A percentile compares a stretch with the other conserved stretches of the same genome.
Conservation (phyloP, 2,113 vertebrate species). For the Mystacornis crossleyi region DNA sequence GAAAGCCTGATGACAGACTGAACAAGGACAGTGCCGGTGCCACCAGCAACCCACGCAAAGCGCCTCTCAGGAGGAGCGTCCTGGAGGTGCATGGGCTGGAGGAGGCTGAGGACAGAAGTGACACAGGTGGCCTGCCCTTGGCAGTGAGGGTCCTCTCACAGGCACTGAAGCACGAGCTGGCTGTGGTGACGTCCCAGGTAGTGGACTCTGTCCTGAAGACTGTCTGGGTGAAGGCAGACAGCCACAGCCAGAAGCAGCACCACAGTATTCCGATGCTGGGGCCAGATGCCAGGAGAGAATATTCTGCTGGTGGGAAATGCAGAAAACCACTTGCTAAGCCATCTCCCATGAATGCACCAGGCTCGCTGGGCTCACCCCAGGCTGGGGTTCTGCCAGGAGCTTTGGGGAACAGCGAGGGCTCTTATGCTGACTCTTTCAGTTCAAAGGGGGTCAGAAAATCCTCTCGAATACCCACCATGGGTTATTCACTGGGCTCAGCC, state of each 20-base stretch:
- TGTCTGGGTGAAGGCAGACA: slow-evolving; percentile 69
- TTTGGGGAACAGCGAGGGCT: slow-evolving; percentile 68
- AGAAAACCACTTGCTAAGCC: slow-evolving; percentile 3
- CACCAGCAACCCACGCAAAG: neutral
- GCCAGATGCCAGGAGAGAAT: neutral
- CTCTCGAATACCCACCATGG: slow-evolving; percentile 66
- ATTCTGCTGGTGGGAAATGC: neutral
- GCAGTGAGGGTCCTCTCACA: slow-evolving; percentile 78
- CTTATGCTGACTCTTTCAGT: slow-evolving; percentile 55
- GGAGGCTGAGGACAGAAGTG: slow-evolving; percentile 3
- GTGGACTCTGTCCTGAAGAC: slow-evolving; percentile 87
- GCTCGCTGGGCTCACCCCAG: slow-evolving; percentile 43
- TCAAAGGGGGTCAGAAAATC: slow-evolving; percentile 71
- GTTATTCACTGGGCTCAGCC: slow-evolving; percentile 71
- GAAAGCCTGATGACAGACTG: neutral
- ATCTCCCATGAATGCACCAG: neutral
- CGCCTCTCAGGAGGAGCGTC: neutral
- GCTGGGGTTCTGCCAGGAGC: slow-evolving; percentile 74
- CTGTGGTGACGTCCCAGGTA: slow-evolving; percentile 78
- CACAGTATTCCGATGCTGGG: neutral
- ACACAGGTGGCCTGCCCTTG: neutral
- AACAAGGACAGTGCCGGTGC: neutral
- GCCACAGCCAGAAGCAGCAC: slow-evolving; percentile 23
- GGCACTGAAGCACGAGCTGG: slow-evolving; percentile 85
- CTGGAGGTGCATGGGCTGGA: neutral